Evolutionary conservation across 2,888 invertebrate species (phyloP).

Genomic region (Malacosoma neustria): DNA sequence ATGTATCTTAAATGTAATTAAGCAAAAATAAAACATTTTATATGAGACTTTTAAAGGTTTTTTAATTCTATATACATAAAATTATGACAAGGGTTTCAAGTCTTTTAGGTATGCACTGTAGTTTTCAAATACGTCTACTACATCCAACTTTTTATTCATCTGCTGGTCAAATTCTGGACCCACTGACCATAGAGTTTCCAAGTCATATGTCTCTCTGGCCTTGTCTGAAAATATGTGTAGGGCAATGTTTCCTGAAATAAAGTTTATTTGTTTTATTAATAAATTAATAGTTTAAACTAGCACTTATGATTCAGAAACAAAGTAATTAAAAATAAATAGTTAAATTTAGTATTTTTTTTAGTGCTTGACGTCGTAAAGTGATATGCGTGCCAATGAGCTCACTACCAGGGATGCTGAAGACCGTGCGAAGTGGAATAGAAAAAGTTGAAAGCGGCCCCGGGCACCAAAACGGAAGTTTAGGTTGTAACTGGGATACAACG

Average conservation of each 20-base stretch:
- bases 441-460: too few species aligned
- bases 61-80: constrained; percentile 21
- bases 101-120: constrained; percentile 79
- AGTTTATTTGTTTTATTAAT: too few species aligned
- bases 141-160: constrained; percentile 75
- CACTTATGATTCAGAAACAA: too few species aligned
- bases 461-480: too few species aligned
- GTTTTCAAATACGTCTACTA: constrained; percentile 78
- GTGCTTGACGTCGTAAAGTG: too few species aligned
- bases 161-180: constrained; percentile 87
- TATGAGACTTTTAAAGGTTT: constrained; percentile 62
- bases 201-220: constrained; percentile 83
- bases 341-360: too few species aligned
- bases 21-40: constrained; percentile 73
- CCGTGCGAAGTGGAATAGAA: too few species aligned
- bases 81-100: constrained; percentile 73
- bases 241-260: constrained; percentile 88
- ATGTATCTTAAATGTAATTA: constrained; percentile 64
- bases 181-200: constrained; percentile 94
- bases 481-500: too few species aligned
- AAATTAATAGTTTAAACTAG: too few species aligned
- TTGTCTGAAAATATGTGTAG: constrained; percentile 88
- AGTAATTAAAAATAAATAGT: too few species aligned
- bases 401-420: too few species aligned
- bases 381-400: too few species aligned